phyloP scores from a whole-genome alignment of 2,113 vertebrate genomes.

The Pluvianellus socialis region DNA sequence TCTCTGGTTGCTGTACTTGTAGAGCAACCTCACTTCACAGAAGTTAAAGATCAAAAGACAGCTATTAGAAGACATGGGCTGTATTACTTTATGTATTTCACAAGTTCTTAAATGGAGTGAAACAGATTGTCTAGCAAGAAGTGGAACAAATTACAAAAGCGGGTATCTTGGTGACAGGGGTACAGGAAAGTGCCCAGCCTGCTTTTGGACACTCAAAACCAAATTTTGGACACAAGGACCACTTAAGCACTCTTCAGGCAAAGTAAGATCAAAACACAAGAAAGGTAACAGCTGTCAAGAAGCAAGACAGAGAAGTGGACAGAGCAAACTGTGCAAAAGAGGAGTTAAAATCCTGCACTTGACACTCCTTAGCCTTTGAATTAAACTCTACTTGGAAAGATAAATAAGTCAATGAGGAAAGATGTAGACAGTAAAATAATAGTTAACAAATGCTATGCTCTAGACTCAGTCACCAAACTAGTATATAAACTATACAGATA shows the following conservation, averaged over 20 bases:
- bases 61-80: not conserved
- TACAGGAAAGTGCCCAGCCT: not conserved
- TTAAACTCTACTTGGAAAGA: not conserved
- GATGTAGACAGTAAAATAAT: not conserved
- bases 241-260: not conserved
- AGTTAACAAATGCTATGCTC: not conserved
- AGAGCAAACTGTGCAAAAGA: not conserved
- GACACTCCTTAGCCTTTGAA: not conserved
- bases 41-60: not conserved
- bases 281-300: not conserved
- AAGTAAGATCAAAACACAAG: not conserved
- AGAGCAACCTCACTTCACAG: not conserved
- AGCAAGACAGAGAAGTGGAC: not conserved
- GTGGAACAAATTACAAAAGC: not conserved
- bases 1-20: not conserved
- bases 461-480: not conserved
- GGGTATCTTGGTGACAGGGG: not conserved
- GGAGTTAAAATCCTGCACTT: not conserved
- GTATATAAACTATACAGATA: not conserved
- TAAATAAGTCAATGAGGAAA: not conserved
- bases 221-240: not conserved
- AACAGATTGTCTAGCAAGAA: not conserved
- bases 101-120: not conserved
- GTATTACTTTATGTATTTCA: not conserved
- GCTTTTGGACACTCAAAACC: not conserved